These are phyloP conservation scores for Enoplosus armatus DNA, from an alignment of 2,797 vertebrate species.

Conservation along the genomic window DNA sequence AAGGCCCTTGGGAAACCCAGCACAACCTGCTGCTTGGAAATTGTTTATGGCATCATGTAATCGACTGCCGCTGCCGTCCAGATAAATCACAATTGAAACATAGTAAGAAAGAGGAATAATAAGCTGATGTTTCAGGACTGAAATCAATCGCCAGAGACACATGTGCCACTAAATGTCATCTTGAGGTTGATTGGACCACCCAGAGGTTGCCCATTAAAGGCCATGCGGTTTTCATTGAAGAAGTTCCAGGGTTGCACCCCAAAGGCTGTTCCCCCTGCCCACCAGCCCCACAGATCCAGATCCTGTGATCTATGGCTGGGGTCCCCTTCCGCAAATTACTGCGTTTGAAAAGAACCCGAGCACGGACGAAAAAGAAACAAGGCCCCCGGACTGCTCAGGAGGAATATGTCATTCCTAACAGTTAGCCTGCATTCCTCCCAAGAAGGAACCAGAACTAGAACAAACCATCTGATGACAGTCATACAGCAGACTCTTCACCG, in stretches of 20 bases:
- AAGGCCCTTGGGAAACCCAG: slow-evolving; percentile 43
- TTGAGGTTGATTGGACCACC: slow-evolving; percentile 80
- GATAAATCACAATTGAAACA: slow-evolving; percentile 60
- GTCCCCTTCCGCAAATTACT: slow-evolving; percentile 74
- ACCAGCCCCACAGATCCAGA: slow-evolving; percentile 58
- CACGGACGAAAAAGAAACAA: slow-evolving; percentile 59
- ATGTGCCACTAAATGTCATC: slow-evolving; percentile 78
- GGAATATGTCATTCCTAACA: slow-evolving; percentile 62
- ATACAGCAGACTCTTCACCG: slow-evolving; percentile 36
- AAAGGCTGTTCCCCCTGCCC: slow-evolving; percentile 60
- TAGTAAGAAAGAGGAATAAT: slow-evolving; percentile 43
- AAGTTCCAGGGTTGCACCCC: slow-evolving; percentile 68
- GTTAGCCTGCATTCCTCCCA: slow-evolving; percentile 55
- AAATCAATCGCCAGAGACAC: slow-evolving; percentile 69
- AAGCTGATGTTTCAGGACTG: slow-evolving; percentile 57
- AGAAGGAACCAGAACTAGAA: slow-evolving; percentile 46
- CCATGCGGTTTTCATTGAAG: slow-evolving; percentile 79
- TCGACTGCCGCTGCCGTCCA: slow-evolving; percentile 39
- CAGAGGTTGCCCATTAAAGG: slow-evolving; percentile 74
- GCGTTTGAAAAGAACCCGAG: slow-evolving; percentile 69
- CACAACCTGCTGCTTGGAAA: slow-evolving; percentile 57
- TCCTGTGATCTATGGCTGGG: slow-evolving; percentile 76
- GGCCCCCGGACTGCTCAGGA: slow-evolving; percentile 43
- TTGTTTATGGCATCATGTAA: slow-evolving; percentile 52
- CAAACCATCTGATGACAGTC: slow-evolving; percentile 54